Percentiles rank a stretch among this genome's conserved stretches.
Conservation (phyloP, 2,888 invertebrate species). For the Andrena minutula region DNA sequence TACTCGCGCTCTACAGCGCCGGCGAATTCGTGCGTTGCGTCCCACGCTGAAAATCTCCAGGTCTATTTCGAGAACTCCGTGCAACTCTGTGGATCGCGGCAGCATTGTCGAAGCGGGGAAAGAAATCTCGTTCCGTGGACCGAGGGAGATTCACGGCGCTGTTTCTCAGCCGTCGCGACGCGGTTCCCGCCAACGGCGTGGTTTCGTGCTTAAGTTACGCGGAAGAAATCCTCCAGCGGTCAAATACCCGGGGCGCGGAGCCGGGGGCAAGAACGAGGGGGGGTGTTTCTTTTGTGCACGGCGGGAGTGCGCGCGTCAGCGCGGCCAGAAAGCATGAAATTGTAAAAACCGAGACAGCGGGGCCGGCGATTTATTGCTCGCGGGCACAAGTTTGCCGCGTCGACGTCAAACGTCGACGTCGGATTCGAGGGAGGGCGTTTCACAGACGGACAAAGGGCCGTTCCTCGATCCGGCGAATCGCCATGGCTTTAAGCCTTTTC, state of each 20-base stretch:
- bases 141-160: neutral
- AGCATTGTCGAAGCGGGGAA: too few relatives aligned
- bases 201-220: slow-evolving; percentile 76
- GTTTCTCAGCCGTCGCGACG: slow-evolving; percentile 19
- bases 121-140: neutral
- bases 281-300: slow-evolving; percentile 33
- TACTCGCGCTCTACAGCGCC: too few relatives aligned
- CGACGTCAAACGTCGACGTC: neutral
- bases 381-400: neutral
- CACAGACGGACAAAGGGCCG: slow-evolving; percentile 12
- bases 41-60: too few relatives aligned
- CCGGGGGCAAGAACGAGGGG: neutral
- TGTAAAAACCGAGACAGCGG: slow-evolving; percentile 32
- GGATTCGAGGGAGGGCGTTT: slow-evolving; percentile 8
- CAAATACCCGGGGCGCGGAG: slow-evolving; percentile 67
- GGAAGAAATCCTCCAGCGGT: slow-evolving; percentile 76
- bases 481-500: slow-evolving; percentile 4
- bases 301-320: slow-evolving; percentile 33
- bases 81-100: neutral
- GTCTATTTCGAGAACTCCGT: too few relatives aligned
- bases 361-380: slow-evolving; percentile 23
- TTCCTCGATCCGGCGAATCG: slow-evolving; percentile 15
- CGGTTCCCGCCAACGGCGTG: slow-evolving; percentile 69
- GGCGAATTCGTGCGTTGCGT: too few relatives aligned
- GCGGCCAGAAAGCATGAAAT: slow-evolving; percentile 28